Evolutionary conservation across 2,888 invertebrate species (phyloP), one percentile per base, ranked within the genome.

Genomic region (Drosophila villosipedis): DNA sequence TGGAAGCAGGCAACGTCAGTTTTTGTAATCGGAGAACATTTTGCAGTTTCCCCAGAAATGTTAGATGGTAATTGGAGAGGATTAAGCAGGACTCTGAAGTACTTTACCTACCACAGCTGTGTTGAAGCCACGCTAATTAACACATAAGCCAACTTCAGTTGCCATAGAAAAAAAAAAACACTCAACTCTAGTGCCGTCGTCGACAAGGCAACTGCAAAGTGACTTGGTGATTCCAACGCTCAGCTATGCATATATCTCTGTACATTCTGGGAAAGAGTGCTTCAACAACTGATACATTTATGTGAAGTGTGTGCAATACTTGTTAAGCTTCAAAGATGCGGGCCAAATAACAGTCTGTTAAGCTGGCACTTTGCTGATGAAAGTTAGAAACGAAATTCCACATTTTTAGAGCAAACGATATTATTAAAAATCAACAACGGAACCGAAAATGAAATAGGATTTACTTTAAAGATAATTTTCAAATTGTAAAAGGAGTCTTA

Each of bases 11-110:
- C 43, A 49, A 50, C 35, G 49, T 55, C 58, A 65, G 58, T 43
- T 39, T 12, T 19, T 39, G 49, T 61, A 61, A 52, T 41, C 28
- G 35, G 47, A 58, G 43, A 39, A 53, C 25, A 57, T 47, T 63
- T 47, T 62, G 53, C 55, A 50, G 52, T 33, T 60, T 55, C 1
- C 47, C 16, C 47, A 25, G 14, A 74, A 65, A 68, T 80, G 70
- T 80, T 70, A 68, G 57, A 55, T 62, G 78, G 63, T 77, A 73
- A 80, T 77, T 82, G 55, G 62, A 65, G 58, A 63, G 84, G 75
- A 84, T 81, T 75, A 84, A 65, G 35, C 47, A 58, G 12, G 55
- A 33, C 35, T 22, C 33, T 49, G n/a, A 58, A 62, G 71, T 31
- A 16, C 35, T 49, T 37, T n/a, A 47, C 16, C 47, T 47, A 47